phyloP scores from a whole-genome alignment of 2,797 vertebrate genomes.

The Oreochromis mossambicus region DNA sequence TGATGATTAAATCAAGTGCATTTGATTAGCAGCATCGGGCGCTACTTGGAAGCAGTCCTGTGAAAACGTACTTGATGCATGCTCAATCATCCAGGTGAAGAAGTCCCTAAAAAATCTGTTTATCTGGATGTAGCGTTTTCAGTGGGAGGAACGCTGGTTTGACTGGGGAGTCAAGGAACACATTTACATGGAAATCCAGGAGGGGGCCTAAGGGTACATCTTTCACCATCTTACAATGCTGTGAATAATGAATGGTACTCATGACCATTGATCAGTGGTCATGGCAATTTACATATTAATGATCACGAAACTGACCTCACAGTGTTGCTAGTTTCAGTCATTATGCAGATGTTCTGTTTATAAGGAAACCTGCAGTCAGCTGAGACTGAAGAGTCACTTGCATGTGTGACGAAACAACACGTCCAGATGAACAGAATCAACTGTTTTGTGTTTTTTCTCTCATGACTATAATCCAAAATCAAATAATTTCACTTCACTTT shows the following conservation, averaged over 20 bases:
- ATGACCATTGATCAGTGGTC: background rate
- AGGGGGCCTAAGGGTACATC: rapidly evolving
- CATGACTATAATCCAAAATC: rapidly evolving
- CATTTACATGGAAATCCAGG: rapidly evolving
- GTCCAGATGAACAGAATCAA: background rate
- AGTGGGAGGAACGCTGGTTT: background rate
- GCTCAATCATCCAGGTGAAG: background rate
- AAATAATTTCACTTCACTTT: background rate
- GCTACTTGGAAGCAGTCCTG: background rate
- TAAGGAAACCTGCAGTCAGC: rapidly evolving
- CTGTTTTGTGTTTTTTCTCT: background rate
- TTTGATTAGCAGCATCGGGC: background rate
- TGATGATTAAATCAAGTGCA: background rate
- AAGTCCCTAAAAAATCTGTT: rapidly evolving
- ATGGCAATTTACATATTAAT: background rate
- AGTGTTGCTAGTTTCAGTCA: background rate
- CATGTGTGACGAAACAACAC: background rate
- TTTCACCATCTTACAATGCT: background rate
- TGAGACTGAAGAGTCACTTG: background rate
- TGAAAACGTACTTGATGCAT: background rate
- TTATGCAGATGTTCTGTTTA: background rate
- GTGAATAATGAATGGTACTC: background rate
- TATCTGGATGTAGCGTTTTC: background rate
- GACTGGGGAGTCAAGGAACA: background rate
- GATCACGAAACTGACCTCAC: background rate